Evolutionary conservation across 2,888 invertebrate genomes (phyloP), one percentile per base, ranked within the genome.

Genomic region (Rhagophthalmus giganteus): DNA sequence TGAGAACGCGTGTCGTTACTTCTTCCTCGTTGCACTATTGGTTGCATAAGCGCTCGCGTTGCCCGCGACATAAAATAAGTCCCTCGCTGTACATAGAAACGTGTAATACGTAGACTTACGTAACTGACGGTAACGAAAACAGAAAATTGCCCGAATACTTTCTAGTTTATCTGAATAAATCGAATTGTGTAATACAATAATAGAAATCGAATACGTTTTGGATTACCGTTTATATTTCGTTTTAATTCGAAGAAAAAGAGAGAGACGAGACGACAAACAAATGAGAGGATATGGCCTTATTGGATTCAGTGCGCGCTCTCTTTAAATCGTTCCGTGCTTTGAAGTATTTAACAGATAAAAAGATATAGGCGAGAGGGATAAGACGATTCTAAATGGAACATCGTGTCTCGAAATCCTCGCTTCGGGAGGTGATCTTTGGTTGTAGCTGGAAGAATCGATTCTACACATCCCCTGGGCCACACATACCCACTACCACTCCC

Each of bases 311-410:
- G 41, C 55, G 60, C 57, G 61, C 54, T 50, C 57, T 53, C 54
- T 57, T 58, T 59, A 59, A 58, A 60, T 54, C 51, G 41, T 48
- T 47, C 52, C 59, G 53, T 56, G 63, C 56, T 51, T 54, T 47
- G 42, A 58, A 59, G 56, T 60, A 54, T 61, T 64, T 60, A 59
- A 49, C 54, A 55, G 60, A 62, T 56, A 59, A 61, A 62, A 60
- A 63, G 59, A 64, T 62, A 58, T 60, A 58, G 57, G 57, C 52
- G 44, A 49, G 55, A 58, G 56, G 57, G 60, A 61, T 62, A 57
- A 63, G 64, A 60, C 59, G 60, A 61, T 59, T 62, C 59, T 62
- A 64, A 64, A 63, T 63, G 64, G 61, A 62, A 60, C 61, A 62
- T 60, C 62, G 57, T 64, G 62, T 62, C 57, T 57, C 45, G 48